Percentiles rank a stretch among this genome's conserved stretches.
These are phyloP conservation scores for Anarsia innoxiella DNA, from an alignment of 2,888 invertebrate species.

Conservation along the genomic window DNA sequence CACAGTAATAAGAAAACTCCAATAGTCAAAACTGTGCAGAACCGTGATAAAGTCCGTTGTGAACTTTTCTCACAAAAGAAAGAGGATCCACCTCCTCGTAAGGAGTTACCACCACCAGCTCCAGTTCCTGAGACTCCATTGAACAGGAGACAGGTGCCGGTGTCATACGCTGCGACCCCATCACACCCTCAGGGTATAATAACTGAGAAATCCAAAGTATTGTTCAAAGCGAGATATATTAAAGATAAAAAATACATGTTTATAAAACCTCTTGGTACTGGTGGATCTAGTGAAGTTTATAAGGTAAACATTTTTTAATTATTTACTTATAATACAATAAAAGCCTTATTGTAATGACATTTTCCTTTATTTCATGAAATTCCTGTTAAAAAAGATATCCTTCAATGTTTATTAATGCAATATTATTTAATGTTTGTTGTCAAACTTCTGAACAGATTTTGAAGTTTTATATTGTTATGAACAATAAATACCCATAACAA, in stretches of 20 bases:
- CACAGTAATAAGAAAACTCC: slow-evolving; percentile 48
- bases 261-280: slow-evolving; percentile 85
- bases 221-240: slow-evolving; percentile 75
- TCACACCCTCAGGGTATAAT: slow-evolving; percentile 56
- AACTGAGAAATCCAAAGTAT: slow-evolving; percentile 43
- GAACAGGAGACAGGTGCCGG: slow-evolving; percentile 41
- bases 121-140: slow-evolving; percentile 50
- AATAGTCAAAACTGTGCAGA: slow-evolving; percentile 33
- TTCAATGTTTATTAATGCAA: no score
- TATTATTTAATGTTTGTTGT: no score
- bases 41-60: slow-evolving; percentile 56
- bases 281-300: slow-evolving; percentile 93
- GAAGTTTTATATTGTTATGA: no score
- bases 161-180: slow-evolving; percentile 52
- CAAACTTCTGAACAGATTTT: no score
- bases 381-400: no score
- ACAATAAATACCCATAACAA: no score
- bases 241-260: slow-evolving; percentile 84
- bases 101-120: slow-evolving; percentile 11
- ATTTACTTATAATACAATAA: no score
- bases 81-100: slow-evolving; percentile 24
- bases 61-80: slow-evolving; percentile 44
- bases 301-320: no score
- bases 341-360: no score
- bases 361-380: no score